Evolutionary conservation across 2,113 vertebrate species (phyloP).

Genomic region (Verasper variegatus): DNA sequence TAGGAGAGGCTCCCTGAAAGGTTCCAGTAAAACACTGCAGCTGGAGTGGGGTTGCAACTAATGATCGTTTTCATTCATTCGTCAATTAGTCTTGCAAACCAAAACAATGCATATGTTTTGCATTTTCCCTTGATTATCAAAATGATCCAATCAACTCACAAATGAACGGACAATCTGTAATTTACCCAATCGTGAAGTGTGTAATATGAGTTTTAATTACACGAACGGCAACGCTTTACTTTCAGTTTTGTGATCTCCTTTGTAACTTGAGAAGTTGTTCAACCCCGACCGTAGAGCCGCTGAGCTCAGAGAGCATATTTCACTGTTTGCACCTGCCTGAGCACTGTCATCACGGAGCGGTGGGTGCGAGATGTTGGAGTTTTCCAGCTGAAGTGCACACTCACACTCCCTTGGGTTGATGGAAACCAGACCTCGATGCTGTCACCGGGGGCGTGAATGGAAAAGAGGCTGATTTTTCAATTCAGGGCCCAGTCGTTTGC

Average conservation of each 20-base stretch:
- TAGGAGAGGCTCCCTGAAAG: not conserved
- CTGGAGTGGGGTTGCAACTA: too few species aligned
- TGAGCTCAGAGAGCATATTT: too few species aligned
- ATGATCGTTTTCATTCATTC: too few species aligned
- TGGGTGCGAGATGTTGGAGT: conserved; percentile 17
- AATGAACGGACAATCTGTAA: too few species aligned
- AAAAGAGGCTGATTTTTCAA: conserved; percentile 23
- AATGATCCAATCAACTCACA: too few species aligned
- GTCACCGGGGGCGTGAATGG: conserved; percentile 20
- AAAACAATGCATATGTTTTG: too few species aligned
- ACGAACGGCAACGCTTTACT: not conserved
- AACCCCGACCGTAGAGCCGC: not conserved
- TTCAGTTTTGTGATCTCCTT: not conserved
- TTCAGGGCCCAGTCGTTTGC: conserved; percentile 22
- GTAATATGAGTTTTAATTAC: too few species aligned
- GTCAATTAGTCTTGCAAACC: too few species aligned
- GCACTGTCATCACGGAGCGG: conserved; percentile 19
- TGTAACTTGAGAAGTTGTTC: not conserved
- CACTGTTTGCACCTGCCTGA: conserved; percentile 41
- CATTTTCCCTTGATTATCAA: too few species aligned
- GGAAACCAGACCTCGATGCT: conserved; percentile 41
- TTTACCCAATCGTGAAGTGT: too few species aligned
- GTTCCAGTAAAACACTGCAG: conserved; percentile 15
- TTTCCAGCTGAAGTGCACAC: conserved; percentile 11
- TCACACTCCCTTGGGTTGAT: conserved; percentile 33